phyloP scores from a whole-genome alignment of 2,113 vertebrate species.

The Mobula birostris region DNA sequence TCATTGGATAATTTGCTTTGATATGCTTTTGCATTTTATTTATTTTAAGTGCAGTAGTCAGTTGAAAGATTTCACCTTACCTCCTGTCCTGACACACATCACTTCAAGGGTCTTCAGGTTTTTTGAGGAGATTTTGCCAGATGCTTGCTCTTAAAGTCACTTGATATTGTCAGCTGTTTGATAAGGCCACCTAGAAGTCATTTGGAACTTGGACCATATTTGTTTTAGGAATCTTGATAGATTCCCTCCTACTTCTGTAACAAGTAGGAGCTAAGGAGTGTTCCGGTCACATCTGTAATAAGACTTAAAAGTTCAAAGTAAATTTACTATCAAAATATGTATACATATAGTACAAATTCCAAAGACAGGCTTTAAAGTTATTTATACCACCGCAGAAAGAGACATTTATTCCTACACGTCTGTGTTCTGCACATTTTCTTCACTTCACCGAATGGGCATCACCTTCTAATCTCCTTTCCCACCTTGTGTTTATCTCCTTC shows the following conservation, averaged over 20 bases:
- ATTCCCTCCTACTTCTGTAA: not conserved
- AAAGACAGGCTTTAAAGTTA: too few relatives aligned
- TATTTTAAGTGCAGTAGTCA: not conserved
- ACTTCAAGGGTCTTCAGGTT: not conserved
- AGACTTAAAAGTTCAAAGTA: not conserved
- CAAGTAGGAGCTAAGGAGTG: not conserved
- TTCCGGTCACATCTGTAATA: not conserved
- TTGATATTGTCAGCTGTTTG: not conserved
- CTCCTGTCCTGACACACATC: not conserved
- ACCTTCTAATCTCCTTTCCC: too few relatives aligned
- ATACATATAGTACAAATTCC: too few relatives aligned
- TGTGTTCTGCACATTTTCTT: too few relatives aligned
- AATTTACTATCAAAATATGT: too few relatives aligned
- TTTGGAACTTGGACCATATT: not conserved
- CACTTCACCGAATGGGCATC: too few relatives aligned
- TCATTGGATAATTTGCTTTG: not conserved
- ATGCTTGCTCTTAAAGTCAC: not conserved
- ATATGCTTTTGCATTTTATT: not conserved
- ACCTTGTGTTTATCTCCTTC: too few relatives aligned
- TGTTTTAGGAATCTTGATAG: not conserved
- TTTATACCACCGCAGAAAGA: too few relatives aligned
- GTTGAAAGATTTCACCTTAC: not conserved
- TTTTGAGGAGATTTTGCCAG: not conserved
- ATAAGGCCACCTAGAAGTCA: not conserved
- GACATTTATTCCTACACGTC: too few relatives aligned